Conservation (phyloP, 2,888 invertebrate species). For the Eucera pruinosa region DNA sequence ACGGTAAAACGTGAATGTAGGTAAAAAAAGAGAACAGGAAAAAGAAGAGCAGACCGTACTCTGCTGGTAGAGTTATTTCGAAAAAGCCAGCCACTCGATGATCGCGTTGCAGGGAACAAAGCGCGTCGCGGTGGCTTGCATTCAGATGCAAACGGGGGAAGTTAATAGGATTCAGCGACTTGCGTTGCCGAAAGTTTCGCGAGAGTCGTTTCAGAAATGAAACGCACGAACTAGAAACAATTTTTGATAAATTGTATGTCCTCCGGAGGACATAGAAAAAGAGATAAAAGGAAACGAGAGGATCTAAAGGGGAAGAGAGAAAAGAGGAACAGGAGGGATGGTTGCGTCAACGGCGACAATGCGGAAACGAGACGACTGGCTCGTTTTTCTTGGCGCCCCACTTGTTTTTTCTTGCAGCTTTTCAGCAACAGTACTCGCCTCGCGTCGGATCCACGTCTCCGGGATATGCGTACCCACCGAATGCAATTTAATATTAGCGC, state of each 20-base stretch:
- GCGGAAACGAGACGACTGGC: slow-evolving; percentile 31
- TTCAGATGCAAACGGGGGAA: slow-evolving; percentile 29
- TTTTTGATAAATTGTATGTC: slow-evolving; percentile 48
- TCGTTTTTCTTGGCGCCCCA: slow-evolving; percentile 19
- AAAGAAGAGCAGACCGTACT: not conserved
- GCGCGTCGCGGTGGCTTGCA: slow-evolving; percentile 11
- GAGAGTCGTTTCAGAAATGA: slow-evolving; percentile 34
- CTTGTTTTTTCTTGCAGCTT: slow-evolving; percentile 14
- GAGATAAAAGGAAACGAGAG: not conserved
- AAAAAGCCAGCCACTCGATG: slow-evolving; percentile 7
- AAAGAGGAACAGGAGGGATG: too few relatives aligned
- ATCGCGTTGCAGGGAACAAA: slow-evolving; percentile 18
- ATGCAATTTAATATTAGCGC: slow-evolving; percentile 66
- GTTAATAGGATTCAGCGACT: slow-evolving; percentile 52
- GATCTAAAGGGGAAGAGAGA: not conserved
- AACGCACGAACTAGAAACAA: slow-evolving; percentile 43
- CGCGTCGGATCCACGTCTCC: not conserved
- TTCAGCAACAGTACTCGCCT: not conserved
- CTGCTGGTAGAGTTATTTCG: not conserved
- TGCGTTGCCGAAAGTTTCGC: slow-evolving; percentile 14
- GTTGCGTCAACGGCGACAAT: slow-evolving; percentile 14
- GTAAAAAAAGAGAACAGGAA: not conserved
- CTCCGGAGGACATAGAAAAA: not conserved
- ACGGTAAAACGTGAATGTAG: not conserved
- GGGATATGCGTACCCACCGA: slow-evolving; percentile 44